Base-by-base conservation (phyloP, 2,888 invertebrate genomes). In the Aphodius sticticus region DNA sequence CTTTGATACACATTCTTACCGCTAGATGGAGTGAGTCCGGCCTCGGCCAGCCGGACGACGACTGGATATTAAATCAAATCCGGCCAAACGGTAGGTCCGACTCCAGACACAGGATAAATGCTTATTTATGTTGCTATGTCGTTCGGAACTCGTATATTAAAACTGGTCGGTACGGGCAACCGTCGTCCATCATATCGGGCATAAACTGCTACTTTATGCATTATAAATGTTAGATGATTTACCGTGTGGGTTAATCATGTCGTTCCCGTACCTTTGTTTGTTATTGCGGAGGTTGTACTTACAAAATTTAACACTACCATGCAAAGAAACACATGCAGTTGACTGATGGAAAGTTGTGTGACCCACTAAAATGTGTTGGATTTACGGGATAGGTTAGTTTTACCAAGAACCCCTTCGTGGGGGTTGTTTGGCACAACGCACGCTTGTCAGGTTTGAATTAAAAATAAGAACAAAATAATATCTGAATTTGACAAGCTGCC, bases 101-200 rank as follows among this genome's bases (percentile, higher is more conserved):
- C 74, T 74, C 36, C 37, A 74, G 74, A 74, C 74, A 74, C 74
- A 36, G 74, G 74, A 74, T 74, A 74, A 74, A 74, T 36, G 74
- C 74, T 74, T 74, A 74, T 74, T 74, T 74, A 74, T 74, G 74
- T 74, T 74, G 74, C 36, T 7, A 36, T 37, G 74, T 74, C 74
- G 36, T 74, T 36, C 74, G 74, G 36, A 74, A 74, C 74, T 74
- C 74, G 36, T 74, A 74, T 74, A 74, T 74, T 36, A 26, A 71
- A 74, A 37, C 74, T 37, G 74, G 74, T 37, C 74, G 26, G 35
- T 37, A 74, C n/a, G 37, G 37, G 36, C 36, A n/a, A 74, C 74
- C 74, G 35, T 53, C 53, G 74, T 74, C 16, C 74, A 74, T 74
- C 74, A 74, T 74, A 35, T 35, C 72, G 26, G 35, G 36, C 72